Evolutionary conservation across 2,797 vertebrate species (phyloP).

Genomic region (Emydoidea blandingii): DNA sequence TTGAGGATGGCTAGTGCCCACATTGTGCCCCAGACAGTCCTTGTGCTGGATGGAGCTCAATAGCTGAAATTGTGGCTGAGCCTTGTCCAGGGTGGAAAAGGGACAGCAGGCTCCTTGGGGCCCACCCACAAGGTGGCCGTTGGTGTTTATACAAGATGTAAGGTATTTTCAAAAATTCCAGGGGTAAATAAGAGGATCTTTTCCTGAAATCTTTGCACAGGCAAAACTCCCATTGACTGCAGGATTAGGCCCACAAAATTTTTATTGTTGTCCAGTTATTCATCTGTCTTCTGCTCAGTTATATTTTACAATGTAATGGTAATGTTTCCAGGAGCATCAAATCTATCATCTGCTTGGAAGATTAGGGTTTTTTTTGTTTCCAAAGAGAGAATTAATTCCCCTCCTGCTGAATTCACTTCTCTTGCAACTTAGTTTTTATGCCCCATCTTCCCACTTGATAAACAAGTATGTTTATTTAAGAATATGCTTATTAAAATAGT

Average conservation of each 20-base stretch:
- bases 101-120: too few relatives aligned
- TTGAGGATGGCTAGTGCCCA: too few relatives aligned
- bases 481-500: constrained; percentile 61
- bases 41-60: too few relatives aligned
- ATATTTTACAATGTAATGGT: background rate
- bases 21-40: too few relatives aligned
- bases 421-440: constrained; percentile 60
- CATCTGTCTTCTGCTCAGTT: background rate
- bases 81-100: too few relatives aligned
- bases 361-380: constrained; percentile 58
- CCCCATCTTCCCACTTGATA: constrained; percentile 62
- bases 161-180: too few relatives aligned
- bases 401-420: constrained; percentile 40
- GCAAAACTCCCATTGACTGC: too few relatives aligned
- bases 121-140: too few relatives aligned
- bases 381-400: constrained; percentile 50
- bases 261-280: background rate
- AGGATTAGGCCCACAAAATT: background rate
- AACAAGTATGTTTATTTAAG: constrained; percentile 65
- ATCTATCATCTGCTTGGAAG: background rate
- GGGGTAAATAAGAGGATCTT: too few relatives aligned
- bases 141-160: too few relatives aligned
- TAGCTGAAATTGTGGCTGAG: too few relatives aligned
- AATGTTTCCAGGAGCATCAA: background rate
- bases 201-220: too few relatives aligned